Evolutionary conservation across 2,113 vertebrate species (phyloP), one percentile per base, ranked within the genome.

Genomic region (Fulmarus glacialis): DNA sequence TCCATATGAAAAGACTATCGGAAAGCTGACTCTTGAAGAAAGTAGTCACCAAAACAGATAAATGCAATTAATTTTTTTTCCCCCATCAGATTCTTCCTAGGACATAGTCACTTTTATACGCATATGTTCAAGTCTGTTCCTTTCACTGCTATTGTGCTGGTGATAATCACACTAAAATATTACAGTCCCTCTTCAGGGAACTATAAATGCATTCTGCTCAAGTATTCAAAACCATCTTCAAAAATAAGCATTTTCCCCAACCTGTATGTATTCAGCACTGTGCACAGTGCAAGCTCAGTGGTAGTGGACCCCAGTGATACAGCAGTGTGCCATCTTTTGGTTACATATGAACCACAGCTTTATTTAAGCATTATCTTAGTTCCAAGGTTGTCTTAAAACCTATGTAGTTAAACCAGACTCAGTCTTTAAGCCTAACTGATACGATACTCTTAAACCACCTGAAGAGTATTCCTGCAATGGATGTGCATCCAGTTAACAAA

Each of bases 231-330:
- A 20, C 27, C 7, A 12, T 16, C 59, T 59, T 75, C 34, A 23
- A 36, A 68, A 75, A 29, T 2, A 11, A 30, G 15, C 42, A 3
- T 63, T 75, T 62, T 14, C 78, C 36, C 48, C 63, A 43, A 63
- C 42, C 23, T 24, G 32, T 15, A 2, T n/a, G 53, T 7, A 4
- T 26, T 20, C 68, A 21, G 45, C 70, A 19, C 26, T 11, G n/a
- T 8, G 15, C 5, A 3, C 23, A 9, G 63, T 7, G 53, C n/a
- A 7, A 22, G 70, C 63, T 8, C 15, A 2, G 70, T 13, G 32
- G 32, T 18, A 12, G 8, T 0, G 9, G 42, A 12, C 10, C 43
- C 45, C 55, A 3, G 55, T 1, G 38, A 19, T 2, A 30, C 53
- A 12, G 34, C 45, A 53, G 27, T 42, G 16, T 40, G 84, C 63